A percentile compares a stretch with the other conserved stretches of the same genome.
Evolutionary conservation across 2,113 vertebrate genomes (phyloP).

Genomic region (Trematomus loennbergii): DNA sequence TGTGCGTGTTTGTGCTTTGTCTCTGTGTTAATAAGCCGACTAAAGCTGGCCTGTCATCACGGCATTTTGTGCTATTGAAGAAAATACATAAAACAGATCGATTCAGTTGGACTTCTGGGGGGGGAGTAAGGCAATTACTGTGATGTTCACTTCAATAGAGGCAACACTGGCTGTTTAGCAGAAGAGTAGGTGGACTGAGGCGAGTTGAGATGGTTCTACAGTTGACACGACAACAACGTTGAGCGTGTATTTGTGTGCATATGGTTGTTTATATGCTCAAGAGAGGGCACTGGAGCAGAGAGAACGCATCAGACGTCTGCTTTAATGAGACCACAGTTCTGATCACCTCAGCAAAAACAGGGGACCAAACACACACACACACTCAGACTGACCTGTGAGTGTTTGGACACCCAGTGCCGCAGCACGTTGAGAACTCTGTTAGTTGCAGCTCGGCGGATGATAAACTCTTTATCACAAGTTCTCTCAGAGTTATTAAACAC

Average conservation of each 20-base stretch:
- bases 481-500: constrained; percentile 94
- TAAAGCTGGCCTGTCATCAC: constrained; percentile 47
- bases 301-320: constrained; percentile 37
- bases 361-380: not conserved
- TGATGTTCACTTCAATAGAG: constrained; percentile 69
- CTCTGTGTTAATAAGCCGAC: constrained; percentile 52
- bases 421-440: constrained; percentile 98
- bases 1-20: constrained; percentile 13
- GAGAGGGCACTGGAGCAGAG: constrained; percentile 51
- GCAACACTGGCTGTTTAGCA: constrained; percentile 32
- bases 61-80: constrained; percentile 60
- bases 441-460: constrained; percentile 97
- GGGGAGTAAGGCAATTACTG: constrained; percentile 65
- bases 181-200: constrained; percentile 26
- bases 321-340: constrained; percentile 71
- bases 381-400: constrained; percentile 90
- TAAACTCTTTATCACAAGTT: constrained; percentile 97
- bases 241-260: constrained; percentile 31
- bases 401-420: constrained; percentile 99
- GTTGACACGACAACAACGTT: constrained; percentile 34
- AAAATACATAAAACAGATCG: constrained; percentile 70
- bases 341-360: constrained; percentile 36
- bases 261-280: constrained; percentile 47
- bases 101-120: constrained; percentile 64
- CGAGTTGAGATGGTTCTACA: constrained; percentile 16